Base-by-base conservation (phyloP, 2,888 invertebrate genomes). In the Drosophila cognata region DNA sequence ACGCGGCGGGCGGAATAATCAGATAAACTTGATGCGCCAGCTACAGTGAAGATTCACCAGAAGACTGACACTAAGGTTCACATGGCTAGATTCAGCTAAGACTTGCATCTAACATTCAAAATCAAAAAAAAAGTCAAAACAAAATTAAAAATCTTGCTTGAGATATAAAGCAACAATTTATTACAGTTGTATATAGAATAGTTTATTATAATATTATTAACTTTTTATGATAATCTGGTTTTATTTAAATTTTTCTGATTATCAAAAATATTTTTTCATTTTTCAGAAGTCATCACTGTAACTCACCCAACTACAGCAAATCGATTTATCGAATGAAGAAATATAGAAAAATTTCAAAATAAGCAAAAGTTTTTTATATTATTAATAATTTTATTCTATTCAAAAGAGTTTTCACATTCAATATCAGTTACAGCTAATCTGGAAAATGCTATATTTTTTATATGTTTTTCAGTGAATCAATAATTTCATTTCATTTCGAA, bases 1-100 rank as follows among this genome's bases (percentile, higher is more conserved):
- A 67, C 38, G 41, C 53, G 61, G 80, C 67, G 77, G 81, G 81
- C 73, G 87, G 79, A 73, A 79, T 89, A 84, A 85, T 85, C 84
- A 89, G 84, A 89, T 85, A 81, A 84, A 82, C 64, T 58, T 63
- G 63, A 48, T 69, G 72, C 58, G 35, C 52, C 59, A 46, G 73
- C 56, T 21, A 79, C 78, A 80, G 78, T 80, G 43, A n/a, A 68
- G 21, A 55, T 57, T 61, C 48, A 18, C 4, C 11, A n/a, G 16
- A 55, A 29, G 36, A 21, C 52, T 16, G 0, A 33, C 29, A 28
- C 6, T 11, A n/a, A 41, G 31, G 21, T 36, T 11, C 16, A 10
- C 18, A 10, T 50, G 4, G 10, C 10, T 25, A 46, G 4, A 13
- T 16, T 7, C 7, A 46, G 46, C 21, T 7, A 7, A 46, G 21